Conservation (phyloP, 2,888 invertebrate genomes). For the Lacanobia oleracea region DNA sequence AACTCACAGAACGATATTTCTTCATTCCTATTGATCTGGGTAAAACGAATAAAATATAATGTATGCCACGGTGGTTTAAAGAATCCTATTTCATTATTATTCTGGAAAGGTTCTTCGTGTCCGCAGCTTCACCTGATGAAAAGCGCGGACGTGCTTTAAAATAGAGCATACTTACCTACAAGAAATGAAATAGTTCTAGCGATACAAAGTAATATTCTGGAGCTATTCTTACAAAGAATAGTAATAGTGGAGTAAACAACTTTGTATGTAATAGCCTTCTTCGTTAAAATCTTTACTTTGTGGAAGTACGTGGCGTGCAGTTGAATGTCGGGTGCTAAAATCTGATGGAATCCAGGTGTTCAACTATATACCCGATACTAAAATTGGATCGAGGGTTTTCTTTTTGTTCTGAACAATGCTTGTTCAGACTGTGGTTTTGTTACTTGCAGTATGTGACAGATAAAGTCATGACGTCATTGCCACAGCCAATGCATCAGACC, state of each 20-base stretch:
- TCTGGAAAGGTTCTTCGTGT: conserved; percentile 20
- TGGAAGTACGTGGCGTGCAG: conserved; percentile 2
- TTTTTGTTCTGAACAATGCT: neutral
- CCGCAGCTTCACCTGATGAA: conserved; percentile 35
- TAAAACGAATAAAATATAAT: conserved; percentile 13
- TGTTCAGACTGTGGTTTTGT: neutral
- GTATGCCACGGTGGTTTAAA: neutral
- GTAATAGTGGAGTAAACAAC: conserved; percentile 32
- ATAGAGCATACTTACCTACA: conserved; percentile 16
- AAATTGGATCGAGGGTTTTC: neutral
- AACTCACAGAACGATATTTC: neutral
- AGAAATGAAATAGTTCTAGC: conserved; percentile 24
- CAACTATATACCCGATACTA: neutral
- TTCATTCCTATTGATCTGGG: neutral
- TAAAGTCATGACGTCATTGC: neutral
- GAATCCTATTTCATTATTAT: conserved; percentile 34
- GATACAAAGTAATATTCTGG: conserved; percentile 34
- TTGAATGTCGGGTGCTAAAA: conserved; percentile 26
- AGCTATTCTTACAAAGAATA: conserved; percentile 32
- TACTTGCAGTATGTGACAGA: neutral
- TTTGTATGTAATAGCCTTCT: conserved; percentile 30
- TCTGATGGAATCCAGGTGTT: conserved; percentile 16
- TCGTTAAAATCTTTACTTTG: conserved; percentile 27
- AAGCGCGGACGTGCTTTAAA: conserved; percentile 49
- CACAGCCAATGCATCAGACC: neutral